Percentiles rank a stretch among this genome's conserved stretches.
Conservation (phyloP, 2,888 invertebrate genomes). For the Drosophila phalerata region DNA sequence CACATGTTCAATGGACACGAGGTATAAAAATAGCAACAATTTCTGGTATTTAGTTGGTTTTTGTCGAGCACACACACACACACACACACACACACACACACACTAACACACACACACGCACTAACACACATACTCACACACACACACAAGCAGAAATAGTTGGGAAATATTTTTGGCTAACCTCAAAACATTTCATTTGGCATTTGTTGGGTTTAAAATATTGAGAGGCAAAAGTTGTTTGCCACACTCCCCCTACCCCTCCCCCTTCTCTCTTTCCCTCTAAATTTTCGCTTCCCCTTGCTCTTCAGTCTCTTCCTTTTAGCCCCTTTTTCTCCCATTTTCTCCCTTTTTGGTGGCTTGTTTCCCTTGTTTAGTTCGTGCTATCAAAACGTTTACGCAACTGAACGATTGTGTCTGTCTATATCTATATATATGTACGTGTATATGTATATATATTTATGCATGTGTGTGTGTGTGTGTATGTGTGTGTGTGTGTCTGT, state of each 20-base stretch:
- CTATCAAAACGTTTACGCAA: slow-evolving; percentile 63
- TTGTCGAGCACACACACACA: slow-evolving; percentile 8
- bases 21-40: slow-evolving; percentile 39
- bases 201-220: slow-evolving; percentile 71
- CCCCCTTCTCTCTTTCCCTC: not conserved
- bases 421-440: not conserved
- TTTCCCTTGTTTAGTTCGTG: slow-evolving; percentile 57
- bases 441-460: slow-evolving; percentile 13
- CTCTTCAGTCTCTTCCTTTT: too few species aligned
- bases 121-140: not conserved
- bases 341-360: not conserved
- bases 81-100: slow-evolving; percentile 5
- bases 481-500: slow-evolving; percentile 11
- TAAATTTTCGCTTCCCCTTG: not conserved
- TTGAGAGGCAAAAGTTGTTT: slow-evolving; percentile 68
- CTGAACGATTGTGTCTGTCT: slow-evolving; percentile 16
- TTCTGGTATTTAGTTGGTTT: slow-evolving; percentile 48
- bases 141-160: slow-evolving; percentile 51
- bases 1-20: not conserved
- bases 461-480: slow-evolving; percentile 23
- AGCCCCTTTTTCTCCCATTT: not conserved
- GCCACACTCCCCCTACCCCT: slow-evolving; percentile 26
- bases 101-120: slow-evolving; percentile 29
- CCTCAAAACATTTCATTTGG: slow-evolving; percentile 76
- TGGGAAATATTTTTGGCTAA: slow-evolving; percentile 73